phyloP scores from a whole-genome alignment of 2,113 vertebrate species.

The Sturnus vulgaris region DNA sequence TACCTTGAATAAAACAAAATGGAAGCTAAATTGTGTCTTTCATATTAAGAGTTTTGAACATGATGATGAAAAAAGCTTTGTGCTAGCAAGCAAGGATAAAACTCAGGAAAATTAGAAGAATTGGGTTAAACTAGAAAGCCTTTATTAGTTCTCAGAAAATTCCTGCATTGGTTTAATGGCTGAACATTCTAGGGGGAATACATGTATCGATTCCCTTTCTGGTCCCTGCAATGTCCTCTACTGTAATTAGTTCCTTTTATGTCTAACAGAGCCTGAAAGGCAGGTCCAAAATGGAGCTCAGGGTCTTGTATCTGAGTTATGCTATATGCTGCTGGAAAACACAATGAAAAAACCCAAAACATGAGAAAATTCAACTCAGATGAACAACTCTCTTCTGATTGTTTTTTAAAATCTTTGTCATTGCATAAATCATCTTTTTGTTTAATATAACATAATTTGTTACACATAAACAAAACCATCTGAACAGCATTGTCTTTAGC shows the following conservation, averaged over 20 bases:
- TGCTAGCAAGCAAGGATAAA: not conserved
- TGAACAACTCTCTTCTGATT: not conserved
- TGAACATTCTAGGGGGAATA: slow-evolving; percentile 7
- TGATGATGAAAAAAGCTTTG: not conserved
- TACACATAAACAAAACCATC: slow-evolving; percentile 49
- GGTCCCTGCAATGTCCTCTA: not conserved
- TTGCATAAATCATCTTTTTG: slow-evolving; percentile 20
- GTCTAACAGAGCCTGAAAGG: slow-evolving; percentile 22
- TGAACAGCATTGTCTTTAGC: not conserved
- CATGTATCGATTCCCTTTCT: not conserved
- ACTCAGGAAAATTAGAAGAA: slow-evolving; percentile 9
- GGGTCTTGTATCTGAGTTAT: not conserved
- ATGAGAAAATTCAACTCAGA: not conserved
- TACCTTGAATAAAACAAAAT: not conserved
- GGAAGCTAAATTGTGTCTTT: not conserved
- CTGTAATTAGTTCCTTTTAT: slow-evolving; percentile 39
- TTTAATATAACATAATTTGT: slow-evolving; percentile 51
- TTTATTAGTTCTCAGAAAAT: not conserved
- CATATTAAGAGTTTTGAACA: not conserved
- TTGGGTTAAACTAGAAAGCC: not conserved
- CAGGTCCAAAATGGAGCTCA: not conserved
- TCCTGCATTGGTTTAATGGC: slow-evolving; percentile 2
- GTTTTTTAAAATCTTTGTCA: slow-evolving; percentile 12
- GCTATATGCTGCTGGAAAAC: not conserved
- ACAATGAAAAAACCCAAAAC: not conserved